Evolutionary conservation across 35 echinoderm and acorn worm genomes (phyloP).

Genomic region (Lytechinus pictus): DNA sequence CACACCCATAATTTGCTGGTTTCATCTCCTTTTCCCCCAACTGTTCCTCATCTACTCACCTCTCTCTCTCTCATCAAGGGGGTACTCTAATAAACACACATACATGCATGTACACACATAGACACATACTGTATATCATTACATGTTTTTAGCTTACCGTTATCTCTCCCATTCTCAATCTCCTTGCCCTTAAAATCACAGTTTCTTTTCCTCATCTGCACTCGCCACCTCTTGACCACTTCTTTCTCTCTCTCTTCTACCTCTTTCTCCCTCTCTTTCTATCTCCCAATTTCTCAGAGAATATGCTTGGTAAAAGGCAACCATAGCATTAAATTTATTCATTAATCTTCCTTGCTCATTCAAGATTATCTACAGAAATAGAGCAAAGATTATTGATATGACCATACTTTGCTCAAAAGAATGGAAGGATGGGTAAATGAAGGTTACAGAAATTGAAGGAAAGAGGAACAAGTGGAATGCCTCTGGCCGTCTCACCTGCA

Average conservation of each 20-base stretch:
- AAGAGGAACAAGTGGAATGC: no score
- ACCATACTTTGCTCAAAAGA: no score
- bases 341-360: neutral
- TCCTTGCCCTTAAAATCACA: no score
- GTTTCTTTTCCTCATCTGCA: neutral
- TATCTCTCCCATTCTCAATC: neutral
- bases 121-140: no score
- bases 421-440: no score
- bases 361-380: no score
- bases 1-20: neutral
- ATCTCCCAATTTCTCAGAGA: neutral
- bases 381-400: no score
- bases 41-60: neutral
- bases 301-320: neutral
- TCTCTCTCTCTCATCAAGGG: neutral
- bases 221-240: neutral
- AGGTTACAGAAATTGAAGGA: no score
- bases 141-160: no score
- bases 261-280: neutral
- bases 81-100: no score
- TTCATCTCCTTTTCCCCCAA: neutral
- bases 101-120: no score
- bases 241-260: neutral
- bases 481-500: no score
- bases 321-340: neutral